Evolutionary conservation across 2,888 invertebrate species (phyloP).

Genomic region (Drosophila antonietae): DNA sequence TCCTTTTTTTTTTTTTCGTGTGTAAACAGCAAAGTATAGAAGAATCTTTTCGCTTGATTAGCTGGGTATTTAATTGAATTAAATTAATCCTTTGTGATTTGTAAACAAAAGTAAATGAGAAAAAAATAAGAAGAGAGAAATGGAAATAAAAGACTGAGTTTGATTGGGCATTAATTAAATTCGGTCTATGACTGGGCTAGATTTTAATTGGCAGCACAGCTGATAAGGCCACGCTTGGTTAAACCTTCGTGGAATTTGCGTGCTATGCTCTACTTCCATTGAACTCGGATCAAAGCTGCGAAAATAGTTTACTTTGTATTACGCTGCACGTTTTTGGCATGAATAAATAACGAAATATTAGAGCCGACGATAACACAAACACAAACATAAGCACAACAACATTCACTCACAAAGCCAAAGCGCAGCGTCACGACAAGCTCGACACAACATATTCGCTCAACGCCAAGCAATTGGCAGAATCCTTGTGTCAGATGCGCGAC

Average conservation of each 20-base stretch:
- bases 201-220: slow-evolving; percentile 50
- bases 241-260: neutral
- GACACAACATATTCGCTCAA: neutral
- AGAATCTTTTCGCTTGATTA: slow-evolving; percentile 47
- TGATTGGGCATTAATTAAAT: slow-evolving; percentile 50
- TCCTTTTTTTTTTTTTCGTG: neutral
- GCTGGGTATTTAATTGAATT: slow-evolving; percentile 14
- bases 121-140: slow-evolving; percentile 8
- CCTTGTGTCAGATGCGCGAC: slow-evolving; percentile 16
- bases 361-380: slow-evolving; percentile 41
- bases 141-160: slow-evolving; percentile 21
- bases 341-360: slow-evolving; percentile 66
- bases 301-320: slow-evolving; percentile 27
- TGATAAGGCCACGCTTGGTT: slow-evolving; percentile 22
- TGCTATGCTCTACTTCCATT: neutral
- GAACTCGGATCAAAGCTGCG: neutral
- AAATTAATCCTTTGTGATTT: slow-evolving; percentile 45
- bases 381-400: slow-evolving; percentile 19
- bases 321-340: slow-evolving; percentile 64
- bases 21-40: neutral
- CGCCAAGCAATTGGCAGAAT: slow-evolving; percentile 11
- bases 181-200: slow-evolving; percentile 24
- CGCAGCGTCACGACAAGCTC: slow-evolving; percentile 1
- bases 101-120: neutral
- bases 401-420: neutral